These are phyloP conservation scores for Drosophila jambulina DNA, from an alignment of 1,140 invertebrate species.

Conservation along the genomic window DNA sequence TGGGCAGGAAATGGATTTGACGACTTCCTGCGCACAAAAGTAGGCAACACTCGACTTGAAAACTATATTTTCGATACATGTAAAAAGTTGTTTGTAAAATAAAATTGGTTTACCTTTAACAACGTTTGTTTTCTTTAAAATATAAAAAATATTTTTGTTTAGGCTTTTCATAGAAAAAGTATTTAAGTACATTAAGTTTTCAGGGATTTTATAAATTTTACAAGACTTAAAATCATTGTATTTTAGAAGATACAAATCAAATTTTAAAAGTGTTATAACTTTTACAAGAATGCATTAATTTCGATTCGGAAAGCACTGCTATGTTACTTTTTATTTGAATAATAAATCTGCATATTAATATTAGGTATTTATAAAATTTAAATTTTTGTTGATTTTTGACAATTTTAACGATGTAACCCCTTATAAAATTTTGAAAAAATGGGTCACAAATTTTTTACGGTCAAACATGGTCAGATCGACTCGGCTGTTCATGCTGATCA, in stretches of 20 bases:
- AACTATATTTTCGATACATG: background rate
- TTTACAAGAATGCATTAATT: too few relatives aligned
- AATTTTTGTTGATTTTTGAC: too few relatives aligned
- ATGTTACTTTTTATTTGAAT: too few relatives aligned
- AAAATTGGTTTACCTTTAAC: background rate
- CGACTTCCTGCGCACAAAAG: background rate
- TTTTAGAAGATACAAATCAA: too few relatives aligned
- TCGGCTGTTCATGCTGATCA: background rate
- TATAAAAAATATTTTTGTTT: background rate
- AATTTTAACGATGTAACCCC: too few relatives aligned
- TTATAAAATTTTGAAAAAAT: background rate
- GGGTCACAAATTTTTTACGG: background rate
- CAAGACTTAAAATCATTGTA: too few relatives aligned
- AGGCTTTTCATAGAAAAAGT: background rate
- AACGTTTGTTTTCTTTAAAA: background rate
- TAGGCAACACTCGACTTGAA: background rate
- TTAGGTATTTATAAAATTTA: too few relatives aligned
- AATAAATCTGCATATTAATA: too few relatives aligned
- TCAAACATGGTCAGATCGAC: background rate
- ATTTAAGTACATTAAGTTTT: background rate
- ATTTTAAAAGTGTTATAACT: too few relatives aligned
- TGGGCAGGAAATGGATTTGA: too few relatives aligned
- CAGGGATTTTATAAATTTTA: background rate
- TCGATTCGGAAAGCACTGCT: too few relatives aligned
- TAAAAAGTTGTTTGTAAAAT: slow-evolving; percentile 6